Evolutionary conservation across 2,113 vertebrate species (phyloP), one percentile per base, ranked within the genome.

Genomic region (Plotosus lineatus): DNA sequence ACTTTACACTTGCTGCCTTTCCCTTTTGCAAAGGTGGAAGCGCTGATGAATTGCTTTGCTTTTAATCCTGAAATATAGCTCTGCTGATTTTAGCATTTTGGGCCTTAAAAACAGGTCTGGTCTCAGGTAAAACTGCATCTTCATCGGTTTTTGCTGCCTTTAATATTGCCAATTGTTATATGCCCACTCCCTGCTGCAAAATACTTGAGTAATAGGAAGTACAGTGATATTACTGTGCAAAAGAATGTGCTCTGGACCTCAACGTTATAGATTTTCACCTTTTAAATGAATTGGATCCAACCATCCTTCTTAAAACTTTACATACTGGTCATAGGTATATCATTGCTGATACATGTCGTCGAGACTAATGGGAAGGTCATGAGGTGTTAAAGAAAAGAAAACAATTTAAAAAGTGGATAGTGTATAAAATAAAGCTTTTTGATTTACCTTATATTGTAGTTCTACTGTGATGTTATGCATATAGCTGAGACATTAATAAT

Each of bases 41-140:
- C 73, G 61, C 66, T 84, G 79, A 87, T 84, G 65, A 85, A 84
- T 86, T 82, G 77, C 82, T 82, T 61, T 73, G 63, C 58, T 71
- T 60, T 86, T 83, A 82, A 77, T 73, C 50, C 33, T 84, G 81
- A 88, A 87, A 84, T 84, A 79, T 40, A 28, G 65, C 68, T 51
- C 15, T 81, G 82, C 78, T 75, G 85, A 83, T 69, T 75, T 77
- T 36, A 63, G 44, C 56, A 46, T 86, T 86, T 71, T 36, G n/a
- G 58, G 38, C 53, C 38, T 78, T 85, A 83, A 81, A 84, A 81
- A 79, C 81, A 73, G 74, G 51, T 58, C n/a, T 78, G 53, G 63
- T 48, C 28, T 75, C 36, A 82, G 73, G 46, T 48, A 60, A 86
- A 80, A 81, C 72, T 80, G 42, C 61, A 42, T 69, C 51, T 23